Conservation (phyloP, 2,888 invertebrate species). For the Papilio demoleus region DNA sequence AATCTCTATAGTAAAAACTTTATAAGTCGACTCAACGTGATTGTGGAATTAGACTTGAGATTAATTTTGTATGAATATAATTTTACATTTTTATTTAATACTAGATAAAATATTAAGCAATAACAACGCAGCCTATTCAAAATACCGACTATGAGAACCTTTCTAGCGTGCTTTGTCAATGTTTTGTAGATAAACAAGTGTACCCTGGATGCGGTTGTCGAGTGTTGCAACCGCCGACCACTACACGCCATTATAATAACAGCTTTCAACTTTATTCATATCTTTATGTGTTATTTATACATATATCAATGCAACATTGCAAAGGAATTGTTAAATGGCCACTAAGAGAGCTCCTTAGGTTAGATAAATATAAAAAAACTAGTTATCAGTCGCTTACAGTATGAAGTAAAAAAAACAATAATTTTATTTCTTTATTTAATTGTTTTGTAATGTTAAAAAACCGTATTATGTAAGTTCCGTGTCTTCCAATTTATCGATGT, state of each 20-base stretch:
- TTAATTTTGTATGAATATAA: background rate
- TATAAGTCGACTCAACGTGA: too few relatives aligned
- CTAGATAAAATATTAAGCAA: background rate
- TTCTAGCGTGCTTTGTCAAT: slow-evolving; percentile 52
- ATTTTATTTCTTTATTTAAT: too few relatives aligned
- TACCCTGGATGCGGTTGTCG: slow-evolving; percentile 48
- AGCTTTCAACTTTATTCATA: background rate
- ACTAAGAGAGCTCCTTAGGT: too few relatives aligned
- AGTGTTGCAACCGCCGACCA: slow-evolving; percentile 43
- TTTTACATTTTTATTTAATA: background rate
- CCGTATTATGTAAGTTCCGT: too few relatives aligned
- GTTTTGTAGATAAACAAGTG: slow-evolving; percentile 73
- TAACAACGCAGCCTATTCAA: slow-evolving; percentile 45
- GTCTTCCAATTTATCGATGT: too few relatives aligned
- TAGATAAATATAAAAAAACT: too few relatives aligned
- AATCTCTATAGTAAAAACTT: too few relatives aligned
- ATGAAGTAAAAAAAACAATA: too few relatives aligned
- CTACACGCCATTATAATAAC: slow-evolving; percentile 9
- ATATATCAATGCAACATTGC: background rate
- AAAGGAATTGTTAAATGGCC: too few relatives aligned
- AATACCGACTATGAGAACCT: slow-evolving; percentile 53
- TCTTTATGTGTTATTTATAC: background rate
- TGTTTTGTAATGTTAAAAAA: too few relatives aligned
- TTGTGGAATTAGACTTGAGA: too few relatives aligned
- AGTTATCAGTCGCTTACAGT: too few relatives aligned